These are phyloP conservation scores for Troides helena DNA, from an alignment of 2,888 invertebrate genomes.

Conservation along the genomic window DNA sequence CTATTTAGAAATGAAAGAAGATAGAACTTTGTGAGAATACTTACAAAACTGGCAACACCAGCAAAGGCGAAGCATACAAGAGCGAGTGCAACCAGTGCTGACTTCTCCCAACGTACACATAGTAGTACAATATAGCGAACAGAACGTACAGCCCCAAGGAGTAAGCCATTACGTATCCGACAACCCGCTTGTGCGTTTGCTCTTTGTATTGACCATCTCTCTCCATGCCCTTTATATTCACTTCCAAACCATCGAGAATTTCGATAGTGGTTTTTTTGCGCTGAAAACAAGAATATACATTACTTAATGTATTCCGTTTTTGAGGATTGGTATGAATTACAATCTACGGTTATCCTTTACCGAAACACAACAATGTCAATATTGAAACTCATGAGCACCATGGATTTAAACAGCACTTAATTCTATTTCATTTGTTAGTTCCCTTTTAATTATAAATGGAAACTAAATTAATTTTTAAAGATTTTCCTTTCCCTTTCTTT, in stretches of 20 bases:
- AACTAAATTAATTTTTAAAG: no score
- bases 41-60: constrained; percentile 92
- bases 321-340: no score
- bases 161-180: constrained; percentile 87
- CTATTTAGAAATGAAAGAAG: not conserved
- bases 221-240: constrained; percentile 90
- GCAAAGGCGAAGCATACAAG: constrained; percentile 87
- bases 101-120: constrained; percentile 89
- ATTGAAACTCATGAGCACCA: no score
- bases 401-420: no score
- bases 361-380: no score
- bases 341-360: no score
- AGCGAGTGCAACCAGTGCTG: constrained; percentile 85
- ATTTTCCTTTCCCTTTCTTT: no score
- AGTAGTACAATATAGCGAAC: constrained; percentile 87
- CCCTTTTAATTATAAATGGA: no score
- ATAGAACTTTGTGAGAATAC: constrained; percentile 52
- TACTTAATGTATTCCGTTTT: no score
- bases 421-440: no score
- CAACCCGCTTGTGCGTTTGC: constrained; percentile 88
- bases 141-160: constrained; percentile 86
- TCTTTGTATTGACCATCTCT: constrained; percentile 89
- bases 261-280: constrained; percentile 74
- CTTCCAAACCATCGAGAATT: constrained; percentile 85
- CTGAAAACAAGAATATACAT: constrained; percentile 42